Evolutionary conservation across 2,113 vertebrate genomes (phyloP).

Genomic region (Vidua macroura): DNA sequence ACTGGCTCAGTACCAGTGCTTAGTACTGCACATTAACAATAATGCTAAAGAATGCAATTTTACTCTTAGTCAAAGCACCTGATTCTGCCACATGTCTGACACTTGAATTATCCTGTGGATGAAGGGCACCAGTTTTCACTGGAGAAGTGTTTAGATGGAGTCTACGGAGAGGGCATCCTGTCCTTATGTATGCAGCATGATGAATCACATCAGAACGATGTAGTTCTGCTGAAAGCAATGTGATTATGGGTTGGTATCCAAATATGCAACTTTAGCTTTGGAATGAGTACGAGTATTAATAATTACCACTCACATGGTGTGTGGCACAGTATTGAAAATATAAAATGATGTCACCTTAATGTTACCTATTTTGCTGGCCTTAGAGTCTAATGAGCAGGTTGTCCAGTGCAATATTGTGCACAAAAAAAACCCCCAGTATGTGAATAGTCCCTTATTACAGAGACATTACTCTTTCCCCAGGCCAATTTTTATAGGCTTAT

Average conservation of each 20-base stretch:
- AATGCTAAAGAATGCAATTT: not conserved
- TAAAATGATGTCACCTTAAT: not conserved
- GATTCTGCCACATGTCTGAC: not conserved
- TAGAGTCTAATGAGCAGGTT: not conserved
- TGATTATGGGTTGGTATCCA: not conserved
- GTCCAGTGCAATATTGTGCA: not conserved
- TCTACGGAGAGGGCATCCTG: not conserved
- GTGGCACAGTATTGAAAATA: not conserved
- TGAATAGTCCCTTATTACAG: not conserved
- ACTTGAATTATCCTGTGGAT: not conserved
- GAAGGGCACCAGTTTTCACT: not conserved
- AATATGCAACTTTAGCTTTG: not conserved
- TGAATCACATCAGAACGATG: not conserved
- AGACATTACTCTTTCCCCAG: not conserved
- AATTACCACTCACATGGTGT: not conserved
- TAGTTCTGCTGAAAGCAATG: not conserved
- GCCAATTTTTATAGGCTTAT: not conserved
- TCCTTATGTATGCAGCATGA: not conserved
- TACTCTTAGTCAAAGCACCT: not conserved
- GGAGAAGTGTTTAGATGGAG: not conserved
- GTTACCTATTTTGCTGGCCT: not conserved
- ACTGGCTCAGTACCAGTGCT: not conserved
- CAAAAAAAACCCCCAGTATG: accelerated
- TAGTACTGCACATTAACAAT: not conserved
- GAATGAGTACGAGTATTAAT: not conserved